phyloP scores from a whole-genome alignment of 2,888 invertebrate species.

The Pedicia rivosa region DNA sequence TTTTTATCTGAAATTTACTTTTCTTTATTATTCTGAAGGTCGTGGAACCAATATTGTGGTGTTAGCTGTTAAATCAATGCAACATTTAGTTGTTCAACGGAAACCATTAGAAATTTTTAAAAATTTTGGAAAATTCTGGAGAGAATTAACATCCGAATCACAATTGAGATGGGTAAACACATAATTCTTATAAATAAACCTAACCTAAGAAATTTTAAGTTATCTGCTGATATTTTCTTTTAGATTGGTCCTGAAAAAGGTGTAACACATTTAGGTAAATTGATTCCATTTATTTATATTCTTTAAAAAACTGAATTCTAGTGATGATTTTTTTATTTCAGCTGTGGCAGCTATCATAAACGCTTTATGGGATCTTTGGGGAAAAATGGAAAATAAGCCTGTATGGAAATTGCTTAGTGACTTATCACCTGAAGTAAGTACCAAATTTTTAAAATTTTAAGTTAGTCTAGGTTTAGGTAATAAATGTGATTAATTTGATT shows the following conservation, averaged over 20 bases:
- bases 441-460: too few relatives aligned
- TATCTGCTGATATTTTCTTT: conserved; percentile 8
- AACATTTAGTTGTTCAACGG: conserved; percentile 49
- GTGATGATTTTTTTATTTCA: too few relatives aligned
- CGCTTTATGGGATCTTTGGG: conserved; percentile 88
- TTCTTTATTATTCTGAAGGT: conserved; percentile 34
- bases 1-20: too few relatives aligned
- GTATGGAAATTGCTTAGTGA: conserved; percentile 74
- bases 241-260: conserved; percentile 87
- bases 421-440: conserved; percentile 55
- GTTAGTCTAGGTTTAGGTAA: too few relatives aligned
- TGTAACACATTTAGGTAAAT: conserved; percentile 67
- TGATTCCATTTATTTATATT: too few relatives aligned
- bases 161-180: conserved; percentile 82
- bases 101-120: conserved; percentile 53
- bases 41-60: conserved; percentile 79
- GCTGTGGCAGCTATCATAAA: conserved; percentile 81
- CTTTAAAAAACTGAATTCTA: too few relatives aligned
- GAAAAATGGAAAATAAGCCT: conserved; percentile 65
- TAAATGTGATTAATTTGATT: too few relatives aligned
- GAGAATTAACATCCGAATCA: conserved; percentile 65
- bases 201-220: neutral
- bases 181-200: too few relatives aligned
- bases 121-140: conserved; percentile 68
- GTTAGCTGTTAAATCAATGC: conserved; percentile 54